These are phyloP conservation scores for Chaetops frenatus DNA, from an alignment of 2,113 vertebrate species.

Conservation along the genomic window DNA sequence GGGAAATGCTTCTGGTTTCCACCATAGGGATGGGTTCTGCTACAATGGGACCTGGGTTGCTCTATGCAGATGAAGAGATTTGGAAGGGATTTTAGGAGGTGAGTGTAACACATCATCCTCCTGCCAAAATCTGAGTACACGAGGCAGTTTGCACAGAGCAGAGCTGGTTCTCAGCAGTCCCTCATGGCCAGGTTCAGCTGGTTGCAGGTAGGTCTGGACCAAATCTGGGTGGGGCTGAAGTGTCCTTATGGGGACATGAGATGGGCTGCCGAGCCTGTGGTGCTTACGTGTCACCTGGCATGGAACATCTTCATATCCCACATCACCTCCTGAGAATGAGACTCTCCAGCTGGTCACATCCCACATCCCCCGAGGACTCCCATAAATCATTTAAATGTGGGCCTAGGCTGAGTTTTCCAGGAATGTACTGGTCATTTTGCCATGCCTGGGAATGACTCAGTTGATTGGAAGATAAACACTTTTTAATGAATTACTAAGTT, in stretches of 20 bases:
- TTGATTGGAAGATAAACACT: not conserved
- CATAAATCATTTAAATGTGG: not conserved
- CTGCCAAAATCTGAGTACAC: not conserved
- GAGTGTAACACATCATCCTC: not conserved
- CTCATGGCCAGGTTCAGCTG: not conserved
- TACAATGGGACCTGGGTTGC: not conserved
- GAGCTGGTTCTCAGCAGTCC: not conserved
- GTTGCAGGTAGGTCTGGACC: not conserved
- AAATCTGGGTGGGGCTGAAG: not conserved
- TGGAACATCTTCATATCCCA: not conserved
- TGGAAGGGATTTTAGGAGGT: not conserved
- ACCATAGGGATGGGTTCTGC: accelerated
- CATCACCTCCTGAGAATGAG: not conserved
- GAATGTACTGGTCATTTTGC: not conserved
- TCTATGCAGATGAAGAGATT: not conserved
- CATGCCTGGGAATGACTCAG: not conserved
- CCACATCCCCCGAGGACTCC: not conserved
- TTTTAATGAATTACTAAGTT: not conserved
- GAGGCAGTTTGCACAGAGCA: not conserved
- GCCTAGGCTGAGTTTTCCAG: not conserved
- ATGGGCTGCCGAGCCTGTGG: not conserved
- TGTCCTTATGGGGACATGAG: not conserved
- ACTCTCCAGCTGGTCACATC: not conserved
- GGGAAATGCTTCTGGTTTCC: not conserved
- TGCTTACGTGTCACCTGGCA: not conserved